Base-by-base conservation (phyloP, 2,888 invertebrate species). In the Sisyra nigra region DNA sequence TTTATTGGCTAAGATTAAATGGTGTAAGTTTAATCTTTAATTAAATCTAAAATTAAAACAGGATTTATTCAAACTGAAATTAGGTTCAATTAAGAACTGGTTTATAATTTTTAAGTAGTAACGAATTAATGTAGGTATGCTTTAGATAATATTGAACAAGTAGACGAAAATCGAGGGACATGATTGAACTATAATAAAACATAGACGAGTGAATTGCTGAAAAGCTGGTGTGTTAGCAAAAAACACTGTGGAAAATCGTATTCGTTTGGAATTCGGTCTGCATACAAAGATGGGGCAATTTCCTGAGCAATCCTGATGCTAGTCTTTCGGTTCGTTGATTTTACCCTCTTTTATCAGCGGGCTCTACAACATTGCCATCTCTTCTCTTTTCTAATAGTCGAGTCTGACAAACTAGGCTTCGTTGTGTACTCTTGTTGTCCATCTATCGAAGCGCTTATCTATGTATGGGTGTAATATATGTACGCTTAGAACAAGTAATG, bases 221-320 rank as follows among this genome's bases (percentile, higher is more conserved):
- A 24, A 24, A 24, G 24, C 24, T 24, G 24, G 24, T 24, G 24
- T 24, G 24, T 24, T 24, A 35, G 35, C 17, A 35, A 35, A 35
- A 15, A 35, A 35, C 8, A 13, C n/a, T 11, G 33, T 11, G 17
- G 9, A 35, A 35, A 35, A 35, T 38, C 13, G 18, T 24, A 24
- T 40, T 17, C 40, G 31, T 40, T 40, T 40, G 40, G 31, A 31
- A 40, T 31, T 31, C 40, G 40, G 40, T 30, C 40, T 40, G 40
- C 40, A 40, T 40, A 40, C 31, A 40, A 40, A 40, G 40, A 40
- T 40, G 40, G 40, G 31, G 40, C 40, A 40, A 40, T 40, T 40
- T 40, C 40, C 40, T 40, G 14, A 29, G 13, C 40, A 40, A 40
- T 40, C 15, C 31, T 31, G 40, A 31, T 31, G 15, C 40, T 14